Evolutionary conservation across 53 echinoderm and acorn worm species (phyloP).

Genomic region (Temnopleurus reevesii): DNA sequence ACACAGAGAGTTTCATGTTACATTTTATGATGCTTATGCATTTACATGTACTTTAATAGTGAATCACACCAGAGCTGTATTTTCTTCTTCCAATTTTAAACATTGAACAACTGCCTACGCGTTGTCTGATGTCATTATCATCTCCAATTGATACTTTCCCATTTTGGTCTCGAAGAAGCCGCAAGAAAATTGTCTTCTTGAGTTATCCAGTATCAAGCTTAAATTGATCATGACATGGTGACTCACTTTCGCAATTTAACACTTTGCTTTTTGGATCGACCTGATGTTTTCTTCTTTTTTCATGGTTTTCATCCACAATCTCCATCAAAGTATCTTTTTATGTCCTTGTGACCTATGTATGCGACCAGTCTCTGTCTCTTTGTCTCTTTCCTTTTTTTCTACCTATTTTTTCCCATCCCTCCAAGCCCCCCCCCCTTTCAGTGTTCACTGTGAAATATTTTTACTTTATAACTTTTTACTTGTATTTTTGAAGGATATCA

Average conservation of each 20-base stretch:
- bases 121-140: constrained; percentile 35
- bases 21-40: too few relatives aligned
- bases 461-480: background rate
- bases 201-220: constrained; percentile 9
- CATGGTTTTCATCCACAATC: background rate
- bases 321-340: background rate
- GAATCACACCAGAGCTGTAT: background rate
- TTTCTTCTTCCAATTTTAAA: background rate
- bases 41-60: too few relatives aligned
- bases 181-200: background rate
- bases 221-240: constrained; percentile 28
- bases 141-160: constrained; percentile 34
- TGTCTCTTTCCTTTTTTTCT: background rate
- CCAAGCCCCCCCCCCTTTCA: background rate
- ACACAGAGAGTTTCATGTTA: too few relatives aligned
- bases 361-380: background rate
- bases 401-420: background rate
- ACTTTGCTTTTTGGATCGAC: background rate
- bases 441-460: background rate
- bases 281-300: background rate
- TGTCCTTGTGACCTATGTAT: background rate
- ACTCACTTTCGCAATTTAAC: constrained; percentile 2
- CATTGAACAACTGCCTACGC: background rate
- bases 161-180: constrained; percentile 12
- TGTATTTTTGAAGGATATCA: background rate